Percentiles rank a stretch among this genome's conserved stretches.
Evolutionary conservation across 2,797 vertebrate genomes (phyloP).

Genomic region (Caiman crocodilus): DNA sequence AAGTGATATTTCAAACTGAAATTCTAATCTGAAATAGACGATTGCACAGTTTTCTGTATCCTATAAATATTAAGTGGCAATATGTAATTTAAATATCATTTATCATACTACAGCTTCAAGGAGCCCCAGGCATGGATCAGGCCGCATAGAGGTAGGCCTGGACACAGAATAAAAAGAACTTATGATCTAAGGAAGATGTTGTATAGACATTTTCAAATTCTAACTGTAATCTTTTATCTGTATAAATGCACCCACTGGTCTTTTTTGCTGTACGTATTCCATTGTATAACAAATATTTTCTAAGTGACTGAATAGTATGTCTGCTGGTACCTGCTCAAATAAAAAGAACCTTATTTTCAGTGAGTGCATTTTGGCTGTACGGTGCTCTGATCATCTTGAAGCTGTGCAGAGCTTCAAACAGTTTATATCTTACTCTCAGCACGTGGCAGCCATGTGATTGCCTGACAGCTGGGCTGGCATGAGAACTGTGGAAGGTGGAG

Average conservation of each 20-base stretch:
- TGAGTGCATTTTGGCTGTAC: background rate
- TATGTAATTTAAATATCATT: background rate
- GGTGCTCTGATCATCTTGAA: background rate
- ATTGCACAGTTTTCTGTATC: background rate
- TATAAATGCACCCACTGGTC: background rate
- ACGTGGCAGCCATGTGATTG: background rate
- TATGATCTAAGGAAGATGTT: background rate
- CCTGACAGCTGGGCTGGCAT: background rate
- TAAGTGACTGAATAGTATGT: background rate
- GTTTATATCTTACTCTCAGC: background rate
- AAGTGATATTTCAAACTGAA: background rate
- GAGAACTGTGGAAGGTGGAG: background rate
- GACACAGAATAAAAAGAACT: background rate
- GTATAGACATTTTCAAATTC: background rate
- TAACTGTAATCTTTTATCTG: background rate
- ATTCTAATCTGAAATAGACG: background rate
- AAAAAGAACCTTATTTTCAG: background rate
- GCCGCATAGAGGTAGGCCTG: background rate
- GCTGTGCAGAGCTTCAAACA: background rate
- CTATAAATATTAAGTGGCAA: background rate
- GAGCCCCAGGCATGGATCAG: background rate
- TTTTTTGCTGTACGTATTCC: background rate
- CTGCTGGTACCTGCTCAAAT: background rate
- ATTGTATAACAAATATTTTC: background rate
- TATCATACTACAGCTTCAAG: background rate